A percentile compares a stretch with the other conserved stretches of the same genome.
Evolutionary conservation across 2,113 vertebrate genomes (phyloP).

Genomic region (Chamaetylas fuelleborni): DNA sequence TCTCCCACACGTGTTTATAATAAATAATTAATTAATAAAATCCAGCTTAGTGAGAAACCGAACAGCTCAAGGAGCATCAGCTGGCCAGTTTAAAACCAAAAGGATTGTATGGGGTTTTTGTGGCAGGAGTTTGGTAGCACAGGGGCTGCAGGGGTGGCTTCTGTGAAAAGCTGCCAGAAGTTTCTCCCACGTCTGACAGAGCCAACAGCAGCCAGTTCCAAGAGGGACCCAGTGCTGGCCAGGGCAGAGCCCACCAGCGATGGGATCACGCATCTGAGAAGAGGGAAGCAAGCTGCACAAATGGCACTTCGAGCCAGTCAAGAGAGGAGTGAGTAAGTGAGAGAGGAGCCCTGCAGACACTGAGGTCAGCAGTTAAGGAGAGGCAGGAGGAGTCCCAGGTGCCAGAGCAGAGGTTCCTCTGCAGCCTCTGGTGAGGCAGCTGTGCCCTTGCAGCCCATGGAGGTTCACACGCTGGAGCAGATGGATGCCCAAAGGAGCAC

Average conservation of each 20-base stretch:
- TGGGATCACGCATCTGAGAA: background rate
- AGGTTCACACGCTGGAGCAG: background rate
- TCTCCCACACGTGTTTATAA: background rate
- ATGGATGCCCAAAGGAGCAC: background rate
- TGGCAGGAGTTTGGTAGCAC: background rate
- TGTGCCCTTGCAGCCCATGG: background rate
- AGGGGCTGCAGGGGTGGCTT: background rate
- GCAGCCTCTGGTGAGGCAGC: background rate
- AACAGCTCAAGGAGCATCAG: background rate
- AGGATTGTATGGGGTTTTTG: background rate
- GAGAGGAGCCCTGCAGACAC: background rate
- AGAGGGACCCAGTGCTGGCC: background rate
- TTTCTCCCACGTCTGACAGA: too few species aligned
- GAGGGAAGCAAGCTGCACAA: background rate
- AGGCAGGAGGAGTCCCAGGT: background rate
- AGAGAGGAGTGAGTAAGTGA: background rate
- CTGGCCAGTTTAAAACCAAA: background rate
- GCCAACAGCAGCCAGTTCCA: background rate
- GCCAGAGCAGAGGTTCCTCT: background rate
- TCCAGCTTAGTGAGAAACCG: background rate
- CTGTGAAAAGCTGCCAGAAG: background rate
- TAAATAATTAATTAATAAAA: background rate
- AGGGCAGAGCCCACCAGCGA: background rate
- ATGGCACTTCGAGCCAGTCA: background rate
- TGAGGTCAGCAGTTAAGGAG: accelerated